Evolutionary conservation across 2,888 invertebrate species (phyloP).

Genomic region (Rhagonycha lutea): DNA sequence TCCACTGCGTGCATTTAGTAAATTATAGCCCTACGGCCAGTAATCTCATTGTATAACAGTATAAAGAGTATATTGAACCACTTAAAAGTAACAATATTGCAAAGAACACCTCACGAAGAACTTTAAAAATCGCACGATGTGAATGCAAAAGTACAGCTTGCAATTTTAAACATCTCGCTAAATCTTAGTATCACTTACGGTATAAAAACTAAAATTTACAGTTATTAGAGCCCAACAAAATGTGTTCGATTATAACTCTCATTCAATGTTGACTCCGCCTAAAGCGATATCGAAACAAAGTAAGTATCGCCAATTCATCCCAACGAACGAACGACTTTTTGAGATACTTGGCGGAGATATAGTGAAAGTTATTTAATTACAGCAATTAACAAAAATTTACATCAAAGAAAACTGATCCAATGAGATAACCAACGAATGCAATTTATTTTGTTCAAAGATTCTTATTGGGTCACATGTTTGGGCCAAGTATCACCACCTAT

Average conservation of each 20-base stretch:
- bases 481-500: conserved; percentile 12
- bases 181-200: conserved; percentile 14
- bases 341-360: conserved; percentile 14
- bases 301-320: conserved; percentile 8
- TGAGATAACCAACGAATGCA: background rate
- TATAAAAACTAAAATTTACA: conserved; percentile 19
- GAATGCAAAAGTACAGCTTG: conserved; percentile 11
- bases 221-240: conserved; percentile 18
- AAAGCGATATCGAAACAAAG: conserved; percentile 12
- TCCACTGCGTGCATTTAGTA: conserved; percentile 37
- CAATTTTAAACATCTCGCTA: conserved; percentile 12
- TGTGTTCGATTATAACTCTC: conserved; percentile 18
- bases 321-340: background rate
- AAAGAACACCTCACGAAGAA: background rate
- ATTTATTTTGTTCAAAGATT: conserved; percentile 6
- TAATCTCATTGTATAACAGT: conserved; percentile 40
- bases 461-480: conserved; percentile 24
- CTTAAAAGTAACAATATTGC: conserved; percentile 18
- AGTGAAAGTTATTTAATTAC: conserved; percentile 26
- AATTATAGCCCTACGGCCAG: conserved; percentile 38
- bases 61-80: conserved; percentile 31
- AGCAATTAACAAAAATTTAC: conserved; percentile 7
- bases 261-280: conserved; percentile 18
- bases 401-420: conserved; percentile 1
- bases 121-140: conserved; percentile 14